Evolutionary conservation across 2,113 vertebrate species (phyloP), one percentile per base, ranked within the genome.

Genomic region (Pelmatolapia mariae): DNA sequence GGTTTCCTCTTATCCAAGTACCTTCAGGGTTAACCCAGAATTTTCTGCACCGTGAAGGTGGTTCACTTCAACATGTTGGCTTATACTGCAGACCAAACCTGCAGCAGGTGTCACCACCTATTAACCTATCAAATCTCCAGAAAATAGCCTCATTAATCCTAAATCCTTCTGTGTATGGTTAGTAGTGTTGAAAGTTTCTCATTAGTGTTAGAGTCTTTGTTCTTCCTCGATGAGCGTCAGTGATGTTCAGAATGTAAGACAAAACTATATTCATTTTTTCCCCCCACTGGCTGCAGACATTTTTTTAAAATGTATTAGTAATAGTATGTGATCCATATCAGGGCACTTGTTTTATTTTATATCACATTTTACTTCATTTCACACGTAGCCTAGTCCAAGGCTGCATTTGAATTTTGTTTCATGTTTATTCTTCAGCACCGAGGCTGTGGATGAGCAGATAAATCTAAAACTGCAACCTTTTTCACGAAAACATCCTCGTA

Each of bases 281-380:
- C 36, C 36, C 63, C 36, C 36, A 13, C n/a, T 68, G 11, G 63
- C 63, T 68, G 36, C 11, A 68, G n/a, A 40, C 11, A 9, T 40
- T 5, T 40, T 61, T 68, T 31, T 18, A 0, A 0, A 8, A 13
- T 68, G 12, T 40, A 40, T 68, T 40, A 40, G 36, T 22, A 68
- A 40, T 12, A 40, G 10, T 68, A 68, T 68, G 7, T 68, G 7
- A 68, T 68, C 63, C 63, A 15, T 22, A 68, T 22, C 33, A 9
- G 19, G 63, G 63, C 36, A 68, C 63, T 68, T 68, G 29, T 68
- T 68, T 38, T 40, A 13, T n/a, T 68, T 40, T 68, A 40, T 22
- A 68, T 68, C 19, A 40, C 16, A 33, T 63, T 63, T 63, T 63
- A 7, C 29, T 63, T 11, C 59, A 13, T 40, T 68, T 68, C 6